These are phyloP conservation scores for Apoderus coryli DNA, from an alignment of 2,888 invertebrate genomes.

Conservation along the genomic window DNA sequence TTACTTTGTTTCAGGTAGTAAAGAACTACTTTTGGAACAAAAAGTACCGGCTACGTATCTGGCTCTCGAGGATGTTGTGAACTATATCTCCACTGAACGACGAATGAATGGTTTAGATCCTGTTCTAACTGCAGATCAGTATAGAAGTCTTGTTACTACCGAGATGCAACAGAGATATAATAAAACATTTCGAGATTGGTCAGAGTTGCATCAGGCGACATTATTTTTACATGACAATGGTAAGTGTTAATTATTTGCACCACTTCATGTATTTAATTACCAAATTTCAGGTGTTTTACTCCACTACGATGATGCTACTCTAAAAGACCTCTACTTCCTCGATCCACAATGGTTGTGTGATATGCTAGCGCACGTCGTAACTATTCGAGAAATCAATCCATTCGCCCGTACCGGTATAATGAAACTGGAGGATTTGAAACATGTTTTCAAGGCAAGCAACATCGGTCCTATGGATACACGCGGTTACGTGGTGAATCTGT, in stretches of 20 bases:
- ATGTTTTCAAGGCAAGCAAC: conserved; percentile 81
- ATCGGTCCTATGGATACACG: conserved; percentile 52
- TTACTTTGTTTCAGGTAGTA: conserved; percentile 52
- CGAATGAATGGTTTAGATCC: conserved; percentile 57
- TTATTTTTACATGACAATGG: conserved; percentile 97
- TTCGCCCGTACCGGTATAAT: conserved; percentile 86
- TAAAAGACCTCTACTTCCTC: conserved; percentile 89
- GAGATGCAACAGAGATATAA: conserved; percentile 55
- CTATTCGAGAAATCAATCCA: conserved; percentile 93
- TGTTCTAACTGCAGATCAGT: conserved; percentile 70
- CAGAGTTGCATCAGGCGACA: conserved; percentile 89
- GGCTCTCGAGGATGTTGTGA: conserved; percentile 84
- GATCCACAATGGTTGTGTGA: conserved; percentile 99
- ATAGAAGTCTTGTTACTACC: conserved; percentile 42
- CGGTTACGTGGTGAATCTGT: conserved; percentile 75
- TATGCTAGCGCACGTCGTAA: conserved; percentile 91
- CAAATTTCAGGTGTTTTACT: conserved; percentile 59
- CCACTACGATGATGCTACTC: conserved; percentile 86
- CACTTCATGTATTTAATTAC: background rate
- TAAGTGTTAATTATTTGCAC: conserved; percentile 21
- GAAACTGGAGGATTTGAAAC: conserved; percentile 83
- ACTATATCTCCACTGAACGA: conserved; percentile 64
- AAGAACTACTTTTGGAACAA: conserved; percentile 81
- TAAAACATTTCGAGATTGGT: conserved; percentile 68
- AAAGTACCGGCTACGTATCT: conserved; percentile 92